Evolutionary conservation across 2,797 vertebrate genomes (phyloP), one percentile per base, ranked within the genome.

Genomic region (Enteromius unitaeniatus): DNA sequence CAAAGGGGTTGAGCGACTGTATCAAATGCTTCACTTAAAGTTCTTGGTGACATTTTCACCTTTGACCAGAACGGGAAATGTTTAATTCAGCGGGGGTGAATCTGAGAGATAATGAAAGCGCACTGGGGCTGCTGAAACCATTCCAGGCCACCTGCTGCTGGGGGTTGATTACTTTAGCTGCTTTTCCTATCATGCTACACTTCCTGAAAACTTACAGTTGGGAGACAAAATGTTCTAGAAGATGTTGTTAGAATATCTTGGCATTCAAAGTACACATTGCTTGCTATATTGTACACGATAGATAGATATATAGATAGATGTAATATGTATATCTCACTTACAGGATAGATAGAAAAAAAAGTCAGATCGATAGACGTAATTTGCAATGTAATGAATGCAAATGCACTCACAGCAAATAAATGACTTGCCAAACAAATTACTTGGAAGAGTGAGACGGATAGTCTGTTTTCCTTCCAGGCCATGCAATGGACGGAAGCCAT

Each of bases 21-120:
- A 67, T 67, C 47, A 49, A 13, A 62, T 19, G 42, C 26, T 37
- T 23, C 17, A 14, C n/a, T 47, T 53, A 45, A 58, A 84, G 62
- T 78, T 37, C 47, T 70, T 64, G 72, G 75, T 78, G 87, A 74
- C 42, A 62, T 70, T 77, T 53, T n/a, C 31, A 81, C 76, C 80
- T 87, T 88, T 82, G 83, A 87, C 88, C 85, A 88, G 69, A 72
- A 79, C 42, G 23, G 80, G 23, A 62, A 65, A 84, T 85, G 68
- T 79, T 81, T 86, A 84, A 85, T 85, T 82, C 37, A 88, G 67
- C 64, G 51, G 42, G 79, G 23, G 78, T 74, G 70, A 84, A 69
- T 68, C 70, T 77, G 67, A 83, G 64, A 68, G 47, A 67, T 28
- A 74, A 31, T 23, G 34, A 49, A 78, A 68, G 49, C 15, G 17